Evolutionary conservation across 1,140 invertebrate species (phyloP).

Genomic region (Sipha flava): DNA sequence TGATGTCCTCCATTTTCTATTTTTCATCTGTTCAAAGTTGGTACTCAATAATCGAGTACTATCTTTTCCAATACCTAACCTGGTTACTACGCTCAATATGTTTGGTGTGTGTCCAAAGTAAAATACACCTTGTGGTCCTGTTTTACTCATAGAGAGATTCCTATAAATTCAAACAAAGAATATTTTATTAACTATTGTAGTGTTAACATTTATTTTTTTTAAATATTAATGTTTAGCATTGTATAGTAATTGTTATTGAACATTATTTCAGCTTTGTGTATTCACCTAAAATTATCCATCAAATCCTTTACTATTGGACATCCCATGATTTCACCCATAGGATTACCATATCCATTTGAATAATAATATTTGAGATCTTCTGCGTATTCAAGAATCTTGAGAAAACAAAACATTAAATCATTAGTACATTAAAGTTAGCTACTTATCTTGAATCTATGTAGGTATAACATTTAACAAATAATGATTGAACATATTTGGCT

Average conservation of each 20-base stretch:
- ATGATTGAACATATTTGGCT: too few relatives aligned
- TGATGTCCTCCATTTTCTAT: constrained; percentile 62
- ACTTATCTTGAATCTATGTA: too few relatives aligned
- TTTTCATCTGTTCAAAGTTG: constrained; percentile 53
- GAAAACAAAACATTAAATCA: background rate
- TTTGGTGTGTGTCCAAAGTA: constrained; percentile 65
- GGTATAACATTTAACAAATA: too few relatives aligned
- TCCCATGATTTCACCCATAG: constrained; percentile 56
- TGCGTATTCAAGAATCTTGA: constrained; percentile 63
- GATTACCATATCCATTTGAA: constrained; percentile 61
- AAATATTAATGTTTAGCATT: too few relatives aligned
- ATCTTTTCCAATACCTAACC: constrained; percentile 62
- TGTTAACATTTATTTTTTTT: too few relatives aligned
- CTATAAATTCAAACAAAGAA: background rate
- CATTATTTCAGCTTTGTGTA: too few relatives aligned
- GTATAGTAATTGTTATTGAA: too few relatives aligned
- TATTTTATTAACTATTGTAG: too few relatives aligned
- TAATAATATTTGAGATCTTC: constrained; percentile 74
- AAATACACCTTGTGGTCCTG: constrained; percentile 47
- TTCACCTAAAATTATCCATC: constrained; percentile 56
- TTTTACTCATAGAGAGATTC: background rate
- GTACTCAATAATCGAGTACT: constrained; percentile 53
- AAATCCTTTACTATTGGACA: constrained; percentile 67
- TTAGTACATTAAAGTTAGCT: too few relatives aligned
- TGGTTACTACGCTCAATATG: constrained; percentile 54